Evolutionary conservation across 2,888 invertebrate species (phyloP), one percentile per base, ranked within the genome.

Genomic region (Uloborus plumipes): DNA sequence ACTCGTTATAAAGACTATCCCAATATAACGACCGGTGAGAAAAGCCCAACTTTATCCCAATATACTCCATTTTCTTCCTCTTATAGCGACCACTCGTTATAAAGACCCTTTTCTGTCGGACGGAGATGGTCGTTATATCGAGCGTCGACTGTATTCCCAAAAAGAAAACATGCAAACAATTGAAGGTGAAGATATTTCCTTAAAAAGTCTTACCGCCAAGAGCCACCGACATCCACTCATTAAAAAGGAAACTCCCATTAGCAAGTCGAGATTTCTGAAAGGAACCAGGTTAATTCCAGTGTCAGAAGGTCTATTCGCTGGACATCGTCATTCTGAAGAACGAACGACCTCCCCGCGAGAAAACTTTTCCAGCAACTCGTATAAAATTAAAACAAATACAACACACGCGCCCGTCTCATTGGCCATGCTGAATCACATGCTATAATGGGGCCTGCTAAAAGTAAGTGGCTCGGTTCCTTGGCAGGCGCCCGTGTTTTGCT

Each of bases 401-500:
- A 49, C 58, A 49, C 58, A 62, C 65, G 39, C 39, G 39, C 9
- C 39, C 9, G 61, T 74, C 62, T 81, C 80, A 69, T 62, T 67
- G 73, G 74, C 50, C 53, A 49, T n/a, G 16, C 67, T 74, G 79
- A 74, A 74, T 81, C 80, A 81, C 66, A 62, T 55, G 80, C 74
- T 81, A 75, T 81, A 70, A 78, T 71, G 62, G 77, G 77, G 47
- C 22, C 49, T 64, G 74, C 65, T 50, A 49, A 69, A 51, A 67
- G 62, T 47, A 65, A 73, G 79, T 72, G 73, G 79, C 79, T 73
- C 67, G 64, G 70, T 74, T 81, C 61, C 80, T n/a, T 74, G 74
- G 80, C 74, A 81, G 64, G 64, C 22, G n/a, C 55, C 47, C 69
- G 69, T 81, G 70, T 81, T 81, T 74, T 81, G 80, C 80, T 81